Evolutionary conservation across 2,113 vertebrate species (phyloP).

Genomic region (Gallinago media): DNA sequence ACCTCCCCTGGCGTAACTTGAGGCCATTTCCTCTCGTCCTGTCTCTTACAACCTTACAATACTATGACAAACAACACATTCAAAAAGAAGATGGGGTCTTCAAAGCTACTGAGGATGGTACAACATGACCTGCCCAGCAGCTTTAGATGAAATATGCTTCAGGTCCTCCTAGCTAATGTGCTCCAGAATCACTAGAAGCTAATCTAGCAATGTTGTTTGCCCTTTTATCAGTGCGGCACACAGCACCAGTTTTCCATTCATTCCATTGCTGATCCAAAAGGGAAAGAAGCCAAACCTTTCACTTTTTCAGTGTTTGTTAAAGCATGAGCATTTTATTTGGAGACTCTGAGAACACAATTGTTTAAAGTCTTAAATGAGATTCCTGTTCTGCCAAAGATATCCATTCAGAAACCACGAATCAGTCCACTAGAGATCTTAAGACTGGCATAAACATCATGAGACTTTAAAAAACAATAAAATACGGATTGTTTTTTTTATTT

Average conservation of each 20-base stretch:
- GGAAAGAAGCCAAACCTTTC: conserved; percentile 51
- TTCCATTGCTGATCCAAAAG: conserved; percentile 43
- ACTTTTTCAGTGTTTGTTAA: conserved; percentile 44
- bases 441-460: conserved; percentile 51
- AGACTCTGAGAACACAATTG: conserved; percentile 35
- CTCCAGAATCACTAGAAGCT: neutral
- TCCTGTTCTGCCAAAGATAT: conserved; percentile 24
- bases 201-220: neutral
- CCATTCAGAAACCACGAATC: conserved; percentile 38
- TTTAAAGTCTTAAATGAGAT: conserved; percentile 49
- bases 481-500: too few species aligned
- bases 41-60: neutral
- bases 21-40: too few species aligned
- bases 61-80: neutral
- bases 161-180: neutral
- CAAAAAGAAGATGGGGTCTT: neutral
- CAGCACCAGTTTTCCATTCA: conserved; percentile 52
- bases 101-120: neutral
- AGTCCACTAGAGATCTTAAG: neutral
- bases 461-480: neutral
- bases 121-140: neutral
- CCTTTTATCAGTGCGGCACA: conserved; percentile 9
- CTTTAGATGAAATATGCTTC: neutral
- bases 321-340: conserved; percentile 17
- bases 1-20: too few species aligned